Percentiles rank a stretch among this genome's conserved stretches.
Conservation (phyloP, 2,113 vertebrate genomes). For the Gavia stellata region DNA sequence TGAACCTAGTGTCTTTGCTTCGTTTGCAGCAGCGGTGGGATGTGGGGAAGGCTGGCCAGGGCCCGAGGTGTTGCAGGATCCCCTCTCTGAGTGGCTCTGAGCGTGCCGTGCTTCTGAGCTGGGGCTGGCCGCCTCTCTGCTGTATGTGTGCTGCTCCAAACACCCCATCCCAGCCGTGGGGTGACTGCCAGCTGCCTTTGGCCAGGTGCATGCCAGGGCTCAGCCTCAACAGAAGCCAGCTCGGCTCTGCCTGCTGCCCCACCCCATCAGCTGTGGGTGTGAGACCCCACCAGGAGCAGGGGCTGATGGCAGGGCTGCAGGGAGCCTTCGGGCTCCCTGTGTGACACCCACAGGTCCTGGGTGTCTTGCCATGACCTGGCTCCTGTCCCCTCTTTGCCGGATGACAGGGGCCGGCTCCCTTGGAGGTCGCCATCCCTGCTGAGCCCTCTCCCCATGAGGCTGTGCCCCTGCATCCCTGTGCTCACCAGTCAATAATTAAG, state of each 20-base stretch:
- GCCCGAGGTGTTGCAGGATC: neutral
- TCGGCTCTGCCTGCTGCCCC: neutral
- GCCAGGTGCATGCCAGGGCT: neutral
- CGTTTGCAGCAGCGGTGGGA: neutral
- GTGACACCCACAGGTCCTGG: neutral
- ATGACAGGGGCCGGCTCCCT: neutral
- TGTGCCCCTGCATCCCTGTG: neutral
- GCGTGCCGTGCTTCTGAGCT: accelerated
- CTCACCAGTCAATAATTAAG: slow-evolving; percentile 5
- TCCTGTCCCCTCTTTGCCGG: neutral
- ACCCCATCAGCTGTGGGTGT: neutral
- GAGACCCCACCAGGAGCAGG: neutral
- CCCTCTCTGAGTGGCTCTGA: neutral
- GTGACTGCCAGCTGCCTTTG: neutral
- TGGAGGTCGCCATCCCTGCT: neutral
- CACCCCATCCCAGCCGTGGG: accelerated
- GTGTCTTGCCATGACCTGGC: neutral
- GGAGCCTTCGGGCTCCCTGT: neutral
- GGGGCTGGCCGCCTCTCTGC: neutral
- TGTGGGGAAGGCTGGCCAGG: accelerated
- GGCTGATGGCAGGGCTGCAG: neutral
- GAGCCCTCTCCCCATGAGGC: neutral
- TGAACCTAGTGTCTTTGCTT: slow-evolving; percentile 44
- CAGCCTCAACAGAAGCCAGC: neutral
- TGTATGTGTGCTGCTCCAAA: neutral